Percentiles rank a stretch among this genome's conserved stretches.
phyloP scores from a whole-genome alignment of 1,140 invertebrate genomes.

The Pseudomyrmex concolor region DNA sequence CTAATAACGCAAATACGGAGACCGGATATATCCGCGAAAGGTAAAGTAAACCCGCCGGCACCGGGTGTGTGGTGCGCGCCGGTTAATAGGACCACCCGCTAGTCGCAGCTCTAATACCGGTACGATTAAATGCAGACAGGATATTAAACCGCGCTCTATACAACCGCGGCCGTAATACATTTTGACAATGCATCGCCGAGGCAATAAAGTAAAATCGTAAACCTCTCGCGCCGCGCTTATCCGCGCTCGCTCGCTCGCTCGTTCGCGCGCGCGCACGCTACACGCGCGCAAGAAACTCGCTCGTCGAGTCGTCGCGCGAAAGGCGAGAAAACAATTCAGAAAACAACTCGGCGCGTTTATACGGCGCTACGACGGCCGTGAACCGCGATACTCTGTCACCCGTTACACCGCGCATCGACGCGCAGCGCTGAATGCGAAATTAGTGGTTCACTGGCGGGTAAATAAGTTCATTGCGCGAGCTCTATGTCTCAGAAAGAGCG shows the following conservation, averaged over 20 bases:
- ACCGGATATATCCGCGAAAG: constrained; percentile 71
- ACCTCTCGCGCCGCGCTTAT: constrained; percentile 76
- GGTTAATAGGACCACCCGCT: constrained; percentile 81
- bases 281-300: background rate
- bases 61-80: constrained; percentile 10
- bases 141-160: constrained; percentile 81
- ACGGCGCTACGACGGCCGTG: constrained; percentile 19
- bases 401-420: background rate
- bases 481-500: background rate
- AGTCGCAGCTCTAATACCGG: constrained; percentile 78
- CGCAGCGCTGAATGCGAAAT: constrained; percentile 37
- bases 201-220: constrained; percentile 81
- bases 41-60: constrained; percentile 70
- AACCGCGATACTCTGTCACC: constrained; percentile 31
- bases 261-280: background rate
- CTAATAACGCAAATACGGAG: constrained; percentile 75
- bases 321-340: constrained; percentile 46
- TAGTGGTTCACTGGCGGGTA: background rate
- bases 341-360: constrained; percentile 23
- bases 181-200: constrained; percentile 81
- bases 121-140: constrained; percentile 83
- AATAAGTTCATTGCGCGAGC: background rate
- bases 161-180: constrained; percentile 76
- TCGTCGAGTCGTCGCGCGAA: background rate
- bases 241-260: constrained; percentile 38